Evolutionary conservation across 2,113 vertebrate species (phyloP), one percentile per base, ranked within the genome.

Genomic region (Alethe castanea): DNA sequence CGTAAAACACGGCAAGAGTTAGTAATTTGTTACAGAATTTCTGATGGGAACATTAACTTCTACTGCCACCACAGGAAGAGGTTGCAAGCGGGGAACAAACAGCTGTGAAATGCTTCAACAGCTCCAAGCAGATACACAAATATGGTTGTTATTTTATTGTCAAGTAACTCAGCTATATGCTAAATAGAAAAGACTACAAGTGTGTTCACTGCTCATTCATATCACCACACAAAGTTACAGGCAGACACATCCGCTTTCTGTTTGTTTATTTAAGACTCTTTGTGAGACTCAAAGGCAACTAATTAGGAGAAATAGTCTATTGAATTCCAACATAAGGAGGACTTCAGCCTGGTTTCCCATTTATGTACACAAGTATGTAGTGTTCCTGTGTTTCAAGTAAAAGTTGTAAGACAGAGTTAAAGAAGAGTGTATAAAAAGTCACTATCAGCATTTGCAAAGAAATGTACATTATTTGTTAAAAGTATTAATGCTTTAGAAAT

Each of bases 221-320:
- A 77, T 42, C 64, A 66, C 28, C 47, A 74, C 4, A 5, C 33
- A 65, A 80, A 95, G 81, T 91, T 81, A 81, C 38, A 67, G 2
- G 24, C 77, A 79, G 60, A 71, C 36, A 84, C 76, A 84, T 88
- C 72, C 14, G 1, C 76, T 90, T 86, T 77, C 80, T 86, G 88
- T 94, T 95, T 94, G 60, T 94, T 95, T 95, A 72, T 79, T 88
- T 73, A 92, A 90, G 80, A 81, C 47, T 71, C 89, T 87, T 36
- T 92, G 52, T 86, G 66, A 91, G 65, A 81, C 61, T 92, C 76
- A 96, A 95, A 94, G 83, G 80, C 64, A 92, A 71, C 73, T 95
- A 92, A 93, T 88, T 73, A 92, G 80, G 69, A 94, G 64, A 92
- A 94, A 94, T 60, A 91, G 53, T 25, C 57, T 42, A 86, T 3